Conservation (phyloP, 2,113 vertebrate genomes). For the Spermophilus dauricus region DNA sequence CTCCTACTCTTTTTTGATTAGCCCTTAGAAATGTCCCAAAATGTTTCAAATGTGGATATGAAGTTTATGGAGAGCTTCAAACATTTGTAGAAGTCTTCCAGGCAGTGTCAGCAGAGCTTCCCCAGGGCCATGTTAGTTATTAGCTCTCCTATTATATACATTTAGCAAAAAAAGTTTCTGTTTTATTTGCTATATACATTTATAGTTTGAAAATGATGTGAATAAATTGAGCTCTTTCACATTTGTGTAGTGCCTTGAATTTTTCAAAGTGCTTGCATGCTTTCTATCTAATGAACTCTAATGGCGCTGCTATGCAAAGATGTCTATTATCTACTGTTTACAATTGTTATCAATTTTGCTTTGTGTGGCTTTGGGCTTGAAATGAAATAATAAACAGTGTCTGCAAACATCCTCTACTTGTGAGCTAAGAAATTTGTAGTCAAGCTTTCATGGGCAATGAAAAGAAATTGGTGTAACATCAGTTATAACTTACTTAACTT, state of each 20-base stretch:
- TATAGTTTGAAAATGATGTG: constrained; percentile 34
- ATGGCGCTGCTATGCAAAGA: constrained; percentile 1
- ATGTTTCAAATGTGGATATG: background rate
- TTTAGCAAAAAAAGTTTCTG: constrained; percentile 9
- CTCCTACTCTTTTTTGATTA: background rate
- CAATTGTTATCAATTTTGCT: constrained; percentile 39
- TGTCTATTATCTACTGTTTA: constrained; percentile 68
- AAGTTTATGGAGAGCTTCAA: background rate
- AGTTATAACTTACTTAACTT: constrained; percentile 69
- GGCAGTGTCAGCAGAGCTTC: background rate
- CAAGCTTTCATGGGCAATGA: background rate
- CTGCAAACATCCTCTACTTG: constrained; percentile 42
- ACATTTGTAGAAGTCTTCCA: background rate
- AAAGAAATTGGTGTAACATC: constrained; percentile 51
- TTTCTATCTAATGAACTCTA: constrained; percentile 19
- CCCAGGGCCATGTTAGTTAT: background rate
- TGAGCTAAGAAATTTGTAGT: constrained; percentile 65
- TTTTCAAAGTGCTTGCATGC: background rate
- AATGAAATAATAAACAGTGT: constrained; percentile 63
- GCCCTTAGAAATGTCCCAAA: background rate
- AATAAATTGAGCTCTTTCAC: background rate
- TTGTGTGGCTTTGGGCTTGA: constrained; percentile 59
- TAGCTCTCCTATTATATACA: background rate
- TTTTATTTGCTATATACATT: background rate
- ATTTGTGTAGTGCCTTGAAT: constrained; percentile 41